A percentile compares a stretch with the other conserved stretches of the same genome.
phyloP scores from a whole-genome alignment of 1,140 invertebrate genomes.

The Drosophila leontia region DNA sequence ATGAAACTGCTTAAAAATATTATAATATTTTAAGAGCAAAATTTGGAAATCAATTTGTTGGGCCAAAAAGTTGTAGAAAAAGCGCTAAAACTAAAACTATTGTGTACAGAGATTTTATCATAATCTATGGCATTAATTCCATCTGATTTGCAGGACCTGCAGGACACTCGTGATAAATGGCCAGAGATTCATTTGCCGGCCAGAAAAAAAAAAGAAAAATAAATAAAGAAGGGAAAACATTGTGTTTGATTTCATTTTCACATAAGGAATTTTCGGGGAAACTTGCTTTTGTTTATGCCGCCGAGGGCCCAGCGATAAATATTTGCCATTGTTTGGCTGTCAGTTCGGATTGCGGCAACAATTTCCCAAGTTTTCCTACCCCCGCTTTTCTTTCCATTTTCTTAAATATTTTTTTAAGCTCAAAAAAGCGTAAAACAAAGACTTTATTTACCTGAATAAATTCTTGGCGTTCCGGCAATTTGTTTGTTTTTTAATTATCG shows the following conservation, averaged over 20 bases:
- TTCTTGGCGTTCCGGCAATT: conserved; percentile 11
- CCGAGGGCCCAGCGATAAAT: conserved; percentile 31
- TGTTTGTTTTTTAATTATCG: conserved; percentile 3
- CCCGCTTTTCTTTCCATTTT: no score
- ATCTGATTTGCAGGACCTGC: conserved; percentile 5
- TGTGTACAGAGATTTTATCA: conserved; percentile 15
- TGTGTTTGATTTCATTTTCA: conserved; percentile 21
- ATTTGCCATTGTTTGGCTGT: conserved; percentile 35
- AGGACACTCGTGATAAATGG: conserved; percentile 21
- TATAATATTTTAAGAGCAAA: background rate
- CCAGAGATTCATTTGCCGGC: conserved; percentile 11
- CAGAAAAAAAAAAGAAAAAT: background rate
- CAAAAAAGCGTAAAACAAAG: background rate
- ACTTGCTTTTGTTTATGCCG: conserved; percentile 32
- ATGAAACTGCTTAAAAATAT: conserved; percentile 3
- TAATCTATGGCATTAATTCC: conserved; percentile 19
- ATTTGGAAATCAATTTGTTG: conserved; percentile 1
- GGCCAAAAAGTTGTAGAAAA: background rate
- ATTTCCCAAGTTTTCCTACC: background rate
- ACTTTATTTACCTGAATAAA: conserved; percentile 45
- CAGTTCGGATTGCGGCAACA: conserved; percentile 11
- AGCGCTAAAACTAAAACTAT: background rate
- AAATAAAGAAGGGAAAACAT: conserved; percentile 3
- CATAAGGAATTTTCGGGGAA: conserved; percentile 15
- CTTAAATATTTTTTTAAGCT: background rate